phyloP scores from a whole-genome alignment of 2,888 invertebrate species.

The Linnaemya tessellans region DNA sequence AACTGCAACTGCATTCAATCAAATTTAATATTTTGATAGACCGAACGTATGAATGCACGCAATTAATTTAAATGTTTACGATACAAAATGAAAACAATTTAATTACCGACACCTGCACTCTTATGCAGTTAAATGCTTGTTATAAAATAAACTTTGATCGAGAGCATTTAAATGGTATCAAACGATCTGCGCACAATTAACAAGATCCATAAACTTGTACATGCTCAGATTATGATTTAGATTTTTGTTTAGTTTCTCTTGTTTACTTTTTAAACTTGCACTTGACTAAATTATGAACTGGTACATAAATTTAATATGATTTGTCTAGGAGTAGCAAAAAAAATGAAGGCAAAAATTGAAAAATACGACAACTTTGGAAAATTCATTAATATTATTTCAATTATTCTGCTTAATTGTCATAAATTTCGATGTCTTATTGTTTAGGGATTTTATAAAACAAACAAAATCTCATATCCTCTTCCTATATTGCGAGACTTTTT shows the following conservation, averaged over 20 bases:
- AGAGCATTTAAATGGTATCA: slow-evolving; percentile 27
- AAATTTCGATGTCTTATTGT: no score
- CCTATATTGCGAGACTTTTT: no score
- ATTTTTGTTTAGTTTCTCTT: neutral
- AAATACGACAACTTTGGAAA: neutral
- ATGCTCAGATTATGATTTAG: neutral
- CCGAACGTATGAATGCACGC: slow-evolving; percentile 25
- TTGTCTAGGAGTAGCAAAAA: neutral
- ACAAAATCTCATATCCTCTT: no score
- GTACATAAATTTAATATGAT: neutral
- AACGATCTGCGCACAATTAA: slow-evolving; percentile 3
- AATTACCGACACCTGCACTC: slow-evolving; percentile 57
- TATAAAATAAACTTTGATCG: neutral
- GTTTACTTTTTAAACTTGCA: neutral
- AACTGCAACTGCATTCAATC: neutral
- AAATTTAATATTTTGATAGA: slow-evolving; percentile 45
- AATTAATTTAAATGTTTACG: slow-evolving; percentile 46
- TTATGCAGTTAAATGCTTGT: neutral
- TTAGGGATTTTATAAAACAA: no score
- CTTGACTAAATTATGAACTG: neutral
- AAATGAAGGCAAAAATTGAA: neutral
- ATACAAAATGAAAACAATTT: slow-evolving; percentile 44
- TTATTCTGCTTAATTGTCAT: no score
- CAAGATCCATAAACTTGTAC: neutral
- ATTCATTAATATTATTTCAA: no score